Conservation (phyloP, 2,888 invertebrate species). For the Electrophaes corylata region DNA sequence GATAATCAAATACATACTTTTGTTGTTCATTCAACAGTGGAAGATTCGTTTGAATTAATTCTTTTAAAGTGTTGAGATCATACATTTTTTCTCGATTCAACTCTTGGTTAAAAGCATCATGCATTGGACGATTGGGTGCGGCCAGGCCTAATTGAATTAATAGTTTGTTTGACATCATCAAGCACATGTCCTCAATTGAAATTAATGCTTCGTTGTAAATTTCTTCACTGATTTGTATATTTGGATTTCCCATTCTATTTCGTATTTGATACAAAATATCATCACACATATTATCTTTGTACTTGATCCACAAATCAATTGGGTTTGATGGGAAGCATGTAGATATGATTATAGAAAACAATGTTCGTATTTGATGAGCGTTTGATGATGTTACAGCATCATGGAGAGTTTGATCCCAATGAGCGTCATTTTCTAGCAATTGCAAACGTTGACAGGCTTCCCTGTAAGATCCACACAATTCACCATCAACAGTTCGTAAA, state of each 20-base stretch:
- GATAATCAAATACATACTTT: not conserved
- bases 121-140: slow-evolving; percentile 47
- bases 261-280: slow-evolving; percentile 18
- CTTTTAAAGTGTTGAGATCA: slow-evolving; percentile 15
- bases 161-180: slow-evolving; percentile 40
- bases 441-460: slow-evolving; percentile 41
- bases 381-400: slow-evolving; percentile 39
- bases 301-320: slow-evolving; percentile 12
- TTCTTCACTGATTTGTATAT: slow-evolving; percentile 1
- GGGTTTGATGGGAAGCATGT: slow-evolving; percentile 41
- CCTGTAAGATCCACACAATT: slow-evolving; percentile 39
- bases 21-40: slow-evolving; percentile 7
- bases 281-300: slow-evolving; percentile 16
- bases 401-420: slow-evolving; percentile 40
- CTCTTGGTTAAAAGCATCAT: slow-evolving; percentile 41
- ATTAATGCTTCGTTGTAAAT: slow-evolving; percentile 36
- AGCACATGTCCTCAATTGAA: slow-evolving; percentile 43
- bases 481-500: slow-evolving; percentile 32
- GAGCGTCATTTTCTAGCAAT: slow-evolving; percentile 50
- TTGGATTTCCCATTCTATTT: not conserved
- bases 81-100: slow-evolving; percentile 37
- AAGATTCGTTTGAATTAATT: not conserved
- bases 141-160: slow-evolving; percentile 44
- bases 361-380: slow-evolving; percentile 45
- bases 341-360: slow-evolving; percentile 48